Percentiles rank a stretch among this genome's conserved stretches.
phyloP scores from a whole-genome alignment of 2,797 vertebrate genomes.

The Stomatorhinus walkeri region DNA sequence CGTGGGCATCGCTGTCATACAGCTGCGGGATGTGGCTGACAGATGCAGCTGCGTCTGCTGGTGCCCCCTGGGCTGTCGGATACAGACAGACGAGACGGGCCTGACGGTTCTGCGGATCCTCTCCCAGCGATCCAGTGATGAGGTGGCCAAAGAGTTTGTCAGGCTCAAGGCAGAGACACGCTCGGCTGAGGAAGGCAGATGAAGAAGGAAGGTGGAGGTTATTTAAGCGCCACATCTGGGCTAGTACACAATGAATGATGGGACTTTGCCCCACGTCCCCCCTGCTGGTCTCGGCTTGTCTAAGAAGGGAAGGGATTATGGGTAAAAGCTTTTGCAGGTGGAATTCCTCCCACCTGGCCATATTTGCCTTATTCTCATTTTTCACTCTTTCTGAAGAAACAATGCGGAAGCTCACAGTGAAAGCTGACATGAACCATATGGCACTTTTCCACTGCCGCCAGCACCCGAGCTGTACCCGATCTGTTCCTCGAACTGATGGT shows the following conservation, averaged over 20 bases:
- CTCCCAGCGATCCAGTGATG: conserved; percentile 83
- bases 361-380: neutral
- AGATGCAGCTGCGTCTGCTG: conserved; percentile 89
- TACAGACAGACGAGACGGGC: conserved; percentile 85
- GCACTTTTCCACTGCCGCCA: neutral
- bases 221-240: neutral
- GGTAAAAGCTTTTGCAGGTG: neutral
- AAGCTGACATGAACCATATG: neutral
- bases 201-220: conserved; percentile 37
- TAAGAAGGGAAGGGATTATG: neutral
- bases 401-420: neutral
- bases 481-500: neutral
- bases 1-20: conserved; percentile 80
- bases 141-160: conserved; percentile 91
- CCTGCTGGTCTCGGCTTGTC: neutral
- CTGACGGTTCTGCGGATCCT: conserved; percentile 84
- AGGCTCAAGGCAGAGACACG: conserved; percentile 87
- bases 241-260: neutral
- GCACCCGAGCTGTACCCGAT: neutral
- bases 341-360: neutral
- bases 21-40: conserved; percentile 80
- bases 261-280: neutral
- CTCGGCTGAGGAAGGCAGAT: conserved; percentile 83
- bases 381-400: neutral
- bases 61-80: conserved; percentile 78